phyloP scores from a whole-genome alignment of 2,797 vertebrate species.

The Clarias pachynema region DNA sequence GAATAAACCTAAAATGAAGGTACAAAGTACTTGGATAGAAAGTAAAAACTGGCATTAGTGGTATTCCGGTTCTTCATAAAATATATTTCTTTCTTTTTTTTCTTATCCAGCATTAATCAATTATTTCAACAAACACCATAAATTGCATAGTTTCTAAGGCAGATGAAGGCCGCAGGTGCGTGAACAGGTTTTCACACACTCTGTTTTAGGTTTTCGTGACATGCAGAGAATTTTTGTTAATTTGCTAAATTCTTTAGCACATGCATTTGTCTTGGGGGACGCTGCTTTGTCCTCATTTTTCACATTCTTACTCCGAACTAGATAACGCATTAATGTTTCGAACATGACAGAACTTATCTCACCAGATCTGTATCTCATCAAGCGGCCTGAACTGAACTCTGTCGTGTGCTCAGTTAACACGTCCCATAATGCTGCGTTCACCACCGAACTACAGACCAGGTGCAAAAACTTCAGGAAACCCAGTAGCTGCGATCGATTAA shows the following conservation, averaged over 20 bases:
- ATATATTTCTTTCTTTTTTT: neutral
- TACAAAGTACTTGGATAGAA: neutral
- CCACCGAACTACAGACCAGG: neutral
- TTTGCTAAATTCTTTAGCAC: slow-evolving; percentile 37
- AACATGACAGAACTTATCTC: slow-evolving; percentile 61
- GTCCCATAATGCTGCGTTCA: slow-evolving; percentile 25
- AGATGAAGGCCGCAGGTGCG: neutral
- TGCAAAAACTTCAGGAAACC: slow-evolving; percentile 28
- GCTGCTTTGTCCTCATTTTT: slow-evolving; percentile 49
- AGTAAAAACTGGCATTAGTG: neutral
- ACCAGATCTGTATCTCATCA: slow-evolving; percentile 46
- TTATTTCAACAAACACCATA: neutral
- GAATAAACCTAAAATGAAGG: neutral
- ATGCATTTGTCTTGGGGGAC: slow-evolving; percentile 49
- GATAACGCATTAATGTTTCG: slow-evolving; percentile 64
- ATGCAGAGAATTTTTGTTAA: slow-evolving; percentile 26
- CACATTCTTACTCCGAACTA: slow-evolving; percentile 52
- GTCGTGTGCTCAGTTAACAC: slow-evolving; percentile 42
- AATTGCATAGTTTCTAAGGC: neutral
- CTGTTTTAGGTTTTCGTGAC: neutral
- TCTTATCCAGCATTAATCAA: neutral
- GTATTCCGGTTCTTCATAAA: neutral
- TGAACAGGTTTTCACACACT: neutral
- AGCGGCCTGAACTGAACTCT: too few relatives aligned
- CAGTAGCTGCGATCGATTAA: slow-evolving; percentile 2